These are phyloP conservation scores for Dicranocentrus wangi DNA, from an alignment of 2,888 invertebrate genomes.

Conservation along the genomic window DNA sequence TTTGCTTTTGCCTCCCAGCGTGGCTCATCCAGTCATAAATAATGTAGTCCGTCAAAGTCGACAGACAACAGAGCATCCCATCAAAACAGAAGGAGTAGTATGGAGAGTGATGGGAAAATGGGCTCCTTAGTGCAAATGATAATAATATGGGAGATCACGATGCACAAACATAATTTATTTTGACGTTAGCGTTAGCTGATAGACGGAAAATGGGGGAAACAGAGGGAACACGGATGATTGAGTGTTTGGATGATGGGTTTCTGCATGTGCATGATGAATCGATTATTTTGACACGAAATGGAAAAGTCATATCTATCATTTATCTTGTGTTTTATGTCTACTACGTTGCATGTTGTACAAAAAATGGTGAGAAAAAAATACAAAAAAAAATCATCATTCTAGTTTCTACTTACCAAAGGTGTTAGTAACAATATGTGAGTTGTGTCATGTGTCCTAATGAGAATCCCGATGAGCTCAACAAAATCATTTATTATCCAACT, in stretches of 20 bases:
- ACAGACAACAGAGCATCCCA: conserved; percentile 19
- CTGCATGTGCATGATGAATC: conserved; percentile 59
- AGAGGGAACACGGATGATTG: conserved; percentile 28
- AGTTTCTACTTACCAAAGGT: too few relatives aligned
- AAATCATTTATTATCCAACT: too few relatives aligned
- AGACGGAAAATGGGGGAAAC: conserved; percentile 19
- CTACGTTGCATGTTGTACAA: not conserved
- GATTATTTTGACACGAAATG: conserved; percentile 64
- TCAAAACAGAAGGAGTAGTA: conserved; percentile 1
- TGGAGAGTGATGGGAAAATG: not conserved
- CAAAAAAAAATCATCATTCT: too few relatives aligned
- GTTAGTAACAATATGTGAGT: too few relatives aligned
- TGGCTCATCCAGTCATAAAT: conserved; percentile 15
- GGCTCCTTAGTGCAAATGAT: not conserved
- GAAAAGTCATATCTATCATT: conserved; percentile 54
- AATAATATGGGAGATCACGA: conserved; percentile 27
- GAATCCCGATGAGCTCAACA: too few relatives aligned
- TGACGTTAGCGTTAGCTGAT: conserved; percentile 14
- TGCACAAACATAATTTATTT: conserved; percentile 49
- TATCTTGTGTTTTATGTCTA: conserved; percentile 24
- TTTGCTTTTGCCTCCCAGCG: too few relatives aligned
- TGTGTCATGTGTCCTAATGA: too few relatives aligned
- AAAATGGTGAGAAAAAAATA: too few relatives aligned
- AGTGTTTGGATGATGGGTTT: conserved; percentile 50
- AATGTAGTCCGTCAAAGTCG: conserved; percentile 17